Conservation (phyloP, 1,140 invertebrate species). For the Hermatobates lingyangjiaoensis region DNA sequence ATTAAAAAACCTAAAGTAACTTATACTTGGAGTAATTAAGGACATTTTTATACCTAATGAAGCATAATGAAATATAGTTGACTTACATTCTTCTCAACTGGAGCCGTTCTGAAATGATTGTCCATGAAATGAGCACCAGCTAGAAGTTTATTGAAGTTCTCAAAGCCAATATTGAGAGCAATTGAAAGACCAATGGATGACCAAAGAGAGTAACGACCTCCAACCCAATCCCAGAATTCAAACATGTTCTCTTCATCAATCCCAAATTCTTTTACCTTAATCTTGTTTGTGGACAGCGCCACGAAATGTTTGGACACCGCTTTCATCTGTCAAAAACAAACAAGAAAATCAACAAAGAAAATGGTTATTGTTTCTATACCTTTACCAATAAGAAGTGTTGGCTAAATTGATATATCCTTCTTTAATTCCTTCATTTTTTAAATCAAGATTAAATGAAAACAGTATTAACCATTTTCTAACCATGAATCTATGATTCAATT, state of each 20-base stretch:
- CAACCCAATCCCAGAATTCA: conserved; percentile 99
- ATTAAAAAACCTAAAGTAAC: no score
- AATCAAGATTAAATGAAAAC: no score
- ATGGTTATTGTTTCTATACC: no score
- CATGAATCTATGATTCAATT: no score
- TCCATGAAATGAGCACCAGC: conserved; percentile 87
- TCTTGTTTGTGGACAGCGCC: conserved; percentile 84
- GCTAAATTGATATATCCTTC: no score
- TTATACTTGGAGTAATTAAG: no score
- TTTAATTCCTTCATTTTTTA: no score
- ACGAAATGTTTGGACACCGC: conserved; percentile 95
- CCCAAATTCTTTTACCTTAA: conserved; percentile 89
- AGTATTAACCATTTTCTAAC: no score
- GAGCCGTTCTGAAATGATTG: conserved; percentile 74
- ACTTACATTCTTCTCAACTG: conserved; percentile 85
- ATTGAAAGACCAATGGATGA: conserved; percentile 97
- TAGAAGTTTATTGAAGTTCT: conserved; percentile 86
- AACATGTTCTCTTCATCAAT: conserved; percentile 97
- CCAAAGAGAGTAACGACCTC: conserved; percentile 89
- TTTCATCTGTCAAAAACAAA: no score
- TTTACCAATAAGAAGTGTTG: no score
- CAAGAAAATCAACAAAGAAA: no score
- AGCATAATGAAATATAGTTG: neutral
- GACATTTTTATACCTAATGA: no score
- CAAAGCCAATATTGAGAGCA: conserved; percentile 79